phyloP scores from a whole-genome alignment of 2,797 vertebrate genomes.

The Coregonus ussuriensis region DNA sequence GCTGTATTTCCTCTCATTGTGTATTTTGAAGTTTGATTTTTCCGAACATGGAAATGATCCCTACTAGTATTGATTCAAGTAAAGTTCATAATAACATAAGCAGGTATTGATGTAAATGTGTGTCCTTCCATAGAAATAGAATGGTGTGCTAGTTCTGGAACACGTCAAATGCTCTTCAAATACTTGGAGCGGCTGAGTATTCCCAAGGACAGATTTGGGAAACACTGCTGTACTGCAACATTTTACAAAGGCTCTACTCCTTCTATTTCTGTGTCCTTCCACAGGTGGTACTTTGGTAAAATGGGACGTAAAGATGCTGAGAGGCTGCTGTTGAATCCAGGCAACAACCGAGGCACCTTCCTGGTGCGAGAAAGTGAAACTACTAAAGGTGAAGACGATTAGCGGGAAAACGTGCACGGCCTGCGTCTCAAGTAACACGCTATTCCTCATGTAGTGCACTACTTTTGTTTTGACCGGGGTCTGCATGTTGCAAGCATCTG shows the following conservation, averaged over 20 bases:
- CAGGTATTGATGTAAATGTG: no score
- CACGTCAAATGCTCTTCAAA: not conserved
- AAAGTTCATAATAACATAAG: not conserved
- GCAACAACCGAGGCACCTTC: constrained; percentile 92
- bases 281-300: constrained; percentile 97
- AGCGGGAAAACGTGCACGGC: not conserved
- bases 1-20: not conserved
- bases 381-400: constrained; percentile 85
- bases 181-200: not conserved
- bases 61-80: not conserved
- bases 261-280: constrained; percentile 13
- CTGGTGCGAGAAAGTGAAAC: constrained; percentile 97
- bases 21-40: not conserved
- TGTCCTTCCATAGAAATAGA: not conserved
- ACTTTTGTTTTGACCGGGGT: not conserved
- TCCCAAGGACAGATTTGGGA: not conserved
- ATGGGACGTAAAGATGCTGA: constrained; percentile 97
- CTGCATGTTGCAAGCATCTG: not conserved
- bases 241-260: not conserved
- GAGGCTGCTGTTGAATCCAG: constrained; percentile 89
- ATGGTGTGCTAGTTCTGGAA: not conserved
- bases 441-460: not conserved
- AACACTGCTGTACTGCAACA: not conserved
- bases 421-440: not conserved
- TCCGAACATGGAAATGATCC: not conserved